A percentile compares a stretch with the other conserved stretches of the same genome.
Evolutionary conservation across 2,797 vertebrate species (phyloP).

Genomic region (Coluber constrictor): DNA sequence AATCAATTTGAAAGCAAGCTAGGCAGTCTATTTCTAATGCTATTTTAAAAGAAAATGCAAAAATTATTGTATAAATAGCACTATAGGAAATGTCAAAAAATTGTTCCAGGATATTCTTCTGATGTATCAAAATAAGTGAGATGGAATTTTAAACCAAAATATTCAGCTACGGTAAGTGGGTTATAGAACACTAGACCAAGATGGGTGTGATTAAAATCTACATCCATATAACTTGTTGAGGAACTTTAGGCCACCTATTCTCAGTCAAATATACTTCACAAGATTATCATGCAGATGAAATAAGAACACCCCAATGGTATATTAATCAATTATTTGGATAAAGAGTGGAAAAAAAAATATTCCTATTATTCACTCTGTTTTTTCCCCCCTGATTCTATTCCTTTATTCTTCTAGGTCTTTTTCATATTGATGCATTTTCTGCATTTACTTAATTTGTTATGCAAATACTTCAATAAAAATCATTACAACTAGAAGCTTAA

Average conservation of each 20-base stretch:
- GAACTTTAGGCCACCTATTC: not conserved
- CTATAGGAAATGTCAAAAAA: not conserved
- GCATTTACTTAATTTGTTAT: not conserved
- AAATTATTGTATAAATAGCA: not conserved
- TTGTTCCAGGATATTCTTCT: not conserved
- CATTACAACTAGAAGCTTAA: not conserved
- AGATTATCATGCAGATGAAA: not conserved
- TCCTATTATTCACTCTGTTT: not conserved
- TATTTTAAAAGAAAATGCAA: not conserved
- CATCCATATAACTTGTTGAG: not conserved
- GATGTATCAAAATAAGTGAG: not conserved
- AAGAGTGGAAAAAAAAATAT: not conserved
- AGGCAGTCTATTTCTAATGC: not conserved
- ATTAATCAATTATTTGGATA: not conserved
- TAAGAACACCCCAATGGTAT: not conserved
- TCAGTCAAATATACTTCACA: not conserved
- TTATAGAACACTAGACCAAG: not conserved
- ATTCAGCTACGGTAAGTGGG: not conserved
- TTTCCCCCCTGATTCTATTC: not conserved
- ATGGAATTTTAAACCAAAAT: not conserved
- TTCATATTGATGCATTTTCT: not conserved
- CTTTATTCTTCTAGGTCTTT: not conserved
- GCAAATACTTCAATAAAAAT: not conserved
- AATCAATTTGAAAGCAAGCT: not conserved
- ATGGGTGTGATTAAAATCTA: not conserved